Conservation (phyloP, 2,113 vertebrate genomes). For the Copsychus sechellarum region DNA sequence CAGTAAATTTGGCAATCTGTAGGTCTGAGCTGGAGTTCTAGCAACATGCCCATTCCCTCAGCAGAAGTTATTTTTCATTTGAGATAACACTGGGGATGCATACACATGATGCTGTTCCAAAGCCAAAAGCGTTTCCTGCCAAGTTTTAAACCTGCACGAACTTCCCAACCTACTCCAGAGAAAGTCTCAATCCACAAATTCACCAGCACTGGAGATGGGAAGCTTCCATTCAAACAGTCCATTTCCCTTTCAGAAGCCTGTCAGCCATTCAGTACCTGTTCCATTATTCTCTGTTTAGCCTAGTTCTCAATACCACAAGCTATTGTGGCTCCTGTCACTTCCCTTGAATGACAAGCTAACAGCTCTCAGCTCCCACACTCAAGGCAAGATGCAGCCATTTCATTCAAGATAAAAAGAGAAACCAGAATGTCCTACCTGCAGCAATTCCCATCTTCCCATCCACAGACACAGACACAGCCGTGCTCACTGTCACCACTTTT, state of each 20-base stretch:
- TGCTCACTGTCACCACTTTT: constrained; percentile 82
- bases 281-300: not conserved
- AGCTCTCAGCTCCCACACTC: constrained; percentile 13
- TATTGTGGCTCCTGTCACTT: not conserved
- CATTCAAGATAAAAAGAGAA: constrained; percentile 9
- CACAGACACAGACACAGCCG: constrained; percentile 83
- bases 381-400: not conserved
- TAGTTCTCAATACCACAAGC: not conserved
- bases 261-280: not conserved
- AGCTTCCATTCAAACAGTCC: not conserved
- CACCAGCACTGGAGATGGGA: not conserved
- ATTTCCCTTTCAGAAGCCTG: not conserved
- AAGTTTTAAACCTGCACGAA: not conserved
- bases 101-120: not conserved
- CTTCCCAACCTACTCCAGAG: not conserved
- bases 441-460: constrained; percentile 88
- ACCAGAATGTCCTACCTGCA: constrained; percentile 85
- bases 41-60: not conserved
- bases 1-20: not conserved
- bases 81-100: not conserved
- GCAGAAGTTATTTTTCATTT: not conserved
- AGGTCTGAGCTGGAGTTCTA: not conserved
- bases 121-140: not conserved
- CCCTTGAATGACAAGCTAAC: not conserved
- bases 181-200: not conserved